Percentiles rank a stretch among this genome's conserved stretches.
Evolutionary conservation across 2,797 vertebrate species (phyloP).

Genomic region (Sebastolobus altivelis): DNA sequence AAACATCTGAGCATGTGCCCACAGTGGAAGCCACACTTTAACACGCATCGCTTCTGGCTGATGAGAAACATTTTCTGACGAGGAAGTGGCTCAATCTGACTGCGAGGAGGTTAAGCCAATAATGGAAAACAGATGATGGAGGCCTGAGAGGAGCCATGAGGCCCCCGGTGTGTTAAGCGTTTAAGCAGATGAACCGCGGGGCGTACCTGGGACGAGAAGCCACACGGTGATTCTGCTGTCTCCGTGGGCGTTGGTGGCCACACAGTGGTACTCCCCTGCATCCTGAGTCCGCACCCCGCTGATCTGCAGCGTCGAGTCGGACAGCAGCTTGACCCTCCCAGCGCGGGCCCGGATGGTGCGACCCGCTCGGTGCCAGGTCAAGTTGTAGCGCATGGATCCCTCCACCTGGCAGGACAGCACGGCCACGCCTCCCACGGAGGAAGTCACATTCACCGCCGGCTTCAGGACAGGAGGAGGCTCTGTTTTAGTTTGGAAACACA

Average conservation of each 20-base stretch:
- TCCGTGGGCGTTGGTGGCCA: constrained; percentile 85
- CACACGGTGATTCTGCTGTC: constrained; percentile 83
- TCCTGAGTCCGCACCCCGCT: constrained; percentile 76
- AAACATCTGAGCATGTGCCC: constrained; percentile 47
- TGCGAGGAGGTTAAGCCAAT: constrained; percentile 58
- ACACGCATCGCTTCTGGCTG: constrained; percentile 51
- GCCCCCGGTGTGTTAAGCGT: constrained; percentile 59
- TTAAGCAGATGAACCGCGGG: constrained; percentile 72
- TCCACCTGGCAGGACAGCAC: constrained; percentile 88
- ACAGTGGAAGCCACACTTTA: constrained; percentile 49
- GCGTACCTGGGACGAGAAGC: constrained; percentile 90
- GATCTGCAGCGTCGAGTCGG: constrained; percentile 89
- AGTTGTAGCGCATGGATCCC: constrained; percentile 87
- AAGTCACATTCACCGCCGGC: constrained; percentile 85
- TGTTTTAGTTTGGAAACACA: constrained; percentile 68
- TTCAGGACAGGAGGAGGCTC: constrained; percentile 88
- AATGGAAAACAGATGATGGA: constrained; percentile 83
- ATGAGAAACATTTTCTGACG: constrained; percentile 65
- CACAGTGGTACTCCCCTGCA: constrained; percentile 87
- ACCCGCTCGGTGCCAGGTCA: constrained; percentile 89
- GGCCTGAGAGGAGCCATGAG: constrained; percentile 59
- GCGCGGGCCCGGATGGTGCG: constrained; percentile 50
- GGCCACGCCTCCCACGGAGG: constrained; percentile 82
- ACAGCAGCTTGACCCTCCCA: constrained; percentile 81
- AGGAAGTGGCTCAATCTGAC: constrained; percentile 64